Evolutionary conservation across 2,797 vertebrate genomes (phyloP).

Genomic region (Cephalopachus bancanus): DNA sequence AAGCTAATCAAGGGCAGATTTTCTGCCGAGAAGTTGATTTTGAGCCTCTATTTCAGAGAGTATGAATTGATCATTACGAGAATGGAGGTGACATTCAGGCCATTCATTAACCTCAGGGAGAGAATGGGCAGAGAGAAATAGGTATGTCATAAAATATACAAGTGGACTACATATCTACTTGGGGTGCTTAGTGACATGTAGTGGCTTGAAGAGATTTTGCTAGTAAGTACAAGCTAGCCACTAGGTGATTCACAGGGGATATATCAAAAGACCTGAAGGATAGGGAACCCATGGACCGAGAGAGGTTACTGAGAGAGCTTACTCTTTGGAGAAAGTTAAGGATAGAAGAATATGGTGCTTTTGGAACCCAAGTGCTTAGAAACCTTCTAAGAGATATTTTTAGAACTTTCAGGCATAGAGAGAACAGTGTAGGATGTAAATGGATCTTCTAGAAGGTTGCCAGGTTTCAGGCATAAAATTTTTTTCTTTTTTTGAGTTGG

Average conservation of each 20-base stretch:
- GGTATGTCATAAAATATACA: neutral
- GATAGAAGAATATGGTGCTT: neutral
- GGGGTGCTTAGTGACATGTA: neutral
- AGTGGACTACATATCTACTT: neutral
- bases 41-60: neutral
- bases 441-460: conserved; percentile 20
- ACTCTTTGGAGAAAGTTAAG: neutral
- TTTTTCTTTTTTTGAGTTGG: no score
- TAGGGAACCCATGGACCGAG: neutral
- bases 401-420: neutral
- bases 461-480: neutral
- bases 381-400: neutral
- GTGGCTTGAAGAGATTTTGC: neutral
- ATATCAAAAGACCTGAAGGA: neutral
- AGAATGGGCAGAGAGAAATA: neutral
- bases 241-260: neutral
- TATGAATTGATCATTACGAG: neutral
- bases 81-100: neutral
- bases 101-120: neutral
- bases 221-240: neutral
- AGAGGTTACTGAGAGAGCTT: neutral
- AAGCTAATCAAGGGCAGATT: neutral
- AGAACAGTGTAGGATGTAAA: neutral
- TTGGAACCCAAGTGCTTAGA: neutral
- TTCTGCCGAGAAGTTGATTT: neutral